These are phyloP conservation scores for Rosalia funebris DNA, from an alignment of 2,888 invertebrate genomes.

Conservation along the genomic window DNA sequence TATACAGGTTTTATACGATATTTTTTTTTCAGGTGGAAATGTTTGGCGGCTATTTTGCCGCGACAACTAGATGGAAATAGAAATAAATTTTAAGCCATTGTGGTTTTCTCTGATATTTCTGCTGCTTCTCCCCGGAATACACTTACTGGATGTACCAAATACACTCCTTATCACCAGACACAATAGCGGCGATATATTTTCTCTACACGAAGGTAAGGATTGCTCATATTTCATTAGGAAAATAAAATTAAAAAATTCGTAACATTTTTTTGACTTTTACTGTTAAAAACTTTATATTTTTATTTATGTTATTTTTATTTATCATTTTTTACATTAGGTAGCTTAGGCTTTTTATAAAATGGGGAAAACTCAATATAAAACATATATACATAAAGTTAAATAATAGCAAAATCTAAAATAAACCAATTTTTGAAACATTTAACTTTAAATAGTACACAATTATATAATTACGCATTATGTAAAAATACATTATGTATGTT, in stretches of 20 bases:
- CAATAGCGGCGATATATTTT: constrained; percentile 71
- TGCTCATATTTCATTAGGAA: no score
- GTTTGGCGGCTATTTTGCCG: constrained; percentile 36
- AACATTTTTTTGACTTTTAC: background rate
- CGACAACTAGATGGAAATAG: constrained; percentile 46
- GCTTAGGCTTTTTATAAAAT: background rate
- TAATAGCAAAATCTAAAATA: no score
- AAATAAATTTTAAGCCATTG: constrained; percentile 40
- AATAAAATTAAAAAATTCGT: background rate
- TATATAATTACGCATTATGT: background rate
- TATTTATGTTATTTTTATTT: background rate
- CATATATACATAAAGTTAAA: no score
- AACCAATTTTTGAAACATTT: background rate
- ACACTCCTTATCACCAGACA: constrained; percentile 65
- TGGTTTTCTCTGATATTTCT: constrained; percentile 47
- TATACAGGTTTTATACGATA: background rate
- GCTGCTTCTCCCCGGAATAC: no score
- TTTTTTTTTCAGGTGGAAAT: constrained; percentile 43
- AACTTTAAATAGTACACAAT: background rate
- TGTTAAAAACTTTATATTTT: background rate
- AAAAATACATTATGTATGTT: no score
- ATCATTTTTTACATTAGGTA: background rate
- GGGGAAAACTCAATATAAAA: no score
- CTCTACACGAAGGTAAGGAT: constrained; percentile 53
- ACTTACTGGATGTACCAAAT: background rate